These are phyloP conservation scores for Knipowitschia caucasica DNA, from an alignment of 2,797 vertebrate genomes.

Conservation along the genomic window DNA sequence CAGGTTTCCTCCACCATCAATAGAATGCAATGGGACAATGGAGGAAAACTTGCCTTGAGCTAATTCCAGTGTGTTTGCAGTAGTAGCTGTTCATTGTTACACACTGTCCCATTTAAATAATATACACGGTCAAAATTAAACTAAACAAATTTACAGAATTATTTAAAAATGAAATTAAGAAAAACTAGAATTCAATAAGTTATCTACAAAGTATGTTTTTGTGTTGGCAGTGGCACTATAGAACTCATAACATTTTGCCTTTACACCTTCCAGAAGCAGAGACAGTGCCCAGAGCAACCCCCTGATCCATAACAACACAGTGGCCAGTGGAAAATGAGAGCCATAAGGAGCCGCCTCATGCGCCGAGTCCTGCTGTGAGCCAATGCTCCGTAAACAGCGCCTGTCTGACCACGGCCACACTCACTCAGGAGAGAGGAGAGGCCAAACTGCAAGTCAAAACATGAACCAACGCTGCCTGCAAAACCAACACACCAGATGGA, in stretches of 20 bases:
- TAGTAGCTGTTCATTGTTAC: no score
- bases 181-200: no score
- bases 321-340: constrained; percentile 10
- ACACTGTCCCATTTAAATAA: no score
- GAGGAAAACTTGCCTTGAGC: no score
- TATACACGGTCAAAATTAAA: no score
- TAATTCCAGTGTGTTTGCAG: no score
- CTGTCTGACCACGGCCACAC: constrained; percentile 24
- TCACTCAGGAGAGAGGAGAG: constrained; percentile 19
- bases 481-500: constrained; percentile 29
- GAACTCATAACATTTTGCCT: background rate
- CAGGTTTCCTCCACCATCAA: no score
- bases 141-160: no score
- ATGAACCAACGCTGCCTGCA: constrained; percentile 36
- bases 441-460: constrained; percentile 53
- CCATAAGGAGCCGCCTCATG: constrained; percentile 6
- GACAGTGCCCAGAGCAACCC: constrained; percentile 15
- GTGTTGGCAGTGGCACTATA: no score
- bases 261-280: constrained; percentile 3
- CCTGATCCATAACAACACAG: constrained; percentile 11
- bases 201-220: no score
- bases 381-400: constrained; percentile 43
- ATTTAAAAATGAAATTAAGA: no score
- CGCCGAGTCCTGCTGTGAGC: constrained; percentile 20
- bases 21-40: no score